Evolutionary conservation across 35 echinoderm and acorn worm species (phyloP), one percentile per base, ranked within the genome.

Genomic region (Holothuria glaberrima): DNA sequence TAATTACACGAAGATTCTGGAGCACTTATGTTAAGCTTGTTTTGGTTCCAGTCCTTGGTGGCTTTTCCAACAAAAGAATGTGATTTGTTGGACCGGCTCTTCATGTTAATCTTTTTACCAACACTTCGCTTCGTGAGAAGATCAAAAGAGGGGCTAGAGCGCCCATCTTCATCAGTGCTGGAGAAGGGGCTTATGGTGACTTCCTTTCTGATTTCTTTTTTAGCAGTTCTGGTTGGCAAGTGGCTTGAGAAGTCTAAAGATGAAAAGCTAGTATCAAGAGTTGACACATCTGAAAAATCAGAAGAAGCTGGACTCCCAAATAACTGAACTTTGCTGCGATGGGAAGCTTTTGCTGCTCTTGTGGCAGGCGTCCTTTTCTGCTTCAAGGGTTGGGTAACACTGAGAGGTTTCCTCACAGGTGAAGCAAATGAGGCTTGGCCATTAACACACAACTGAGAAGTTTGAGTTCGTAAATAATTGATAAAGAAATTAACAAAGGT

Each of bases 251-350:
- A 22, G 26, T 84, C 80, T 6, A 84, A 22, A 14, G 80, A 84
- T 5, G 80, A 84, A 54, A 58, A 58, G 34, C 80, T 84, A 25
- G 54, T 63, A 58, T 84, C 80, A 48, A 84, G 57, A 16, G 31
- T 21, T 33, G 80, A 84, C 61, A 84, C 5, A 63, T 63, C 80
- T 6, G 80, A 84, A 36, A 84, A 30, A 84, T 84, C 80, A 0
- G 80, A 36, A 57, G 80, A 84, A 36, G 80, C 52, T 58, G 80
- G 80, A 33, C 56, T 84, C 33, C 58, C 46, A 63, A 84, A 84
- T 59, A 84, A 29, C 22, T 84, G 52, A 18, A 84, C 80, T 29
- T 84, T 84, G 12, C 18, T 34, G 10, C 46, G 48, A 38, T 30
- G 54, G 31, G 80, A 64, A 59, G 22, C 21, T 29, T 21, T 54